phyloP scores from a whole-genome alignment of 2,888 invertebrate genomes.

The Thymelicus acteon region DNA sequence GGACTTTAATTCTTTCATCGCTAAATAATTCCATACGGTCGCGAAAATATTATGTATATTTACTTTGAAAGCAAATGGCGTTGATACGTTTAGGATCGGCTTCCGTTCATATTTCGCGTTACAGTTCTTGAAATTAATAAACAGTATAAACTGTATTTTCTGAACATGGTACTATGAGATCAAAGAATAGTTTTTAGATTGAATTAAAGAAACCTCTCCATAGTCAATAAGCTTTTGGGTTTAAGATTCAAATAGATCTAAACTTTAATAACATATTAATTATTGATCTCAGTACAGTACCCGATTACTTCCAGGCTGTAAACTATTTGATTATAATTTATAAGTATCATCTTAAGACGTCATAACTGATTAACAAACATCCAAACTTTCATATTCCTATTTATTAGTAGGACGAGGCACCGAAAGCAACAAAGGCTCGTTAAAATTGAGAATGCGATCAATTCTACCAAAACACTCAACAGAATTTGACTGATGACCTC shows the following conservation, averaged over 20 bases:
- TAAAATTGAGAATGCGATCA: constrained; percentile 45
- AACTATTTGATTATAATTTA: too few species aligned
- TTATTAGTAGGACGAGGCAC: too few species aligned
- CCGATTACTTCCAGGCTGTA: too few species aligned
- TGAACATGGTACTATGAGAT: constrained; percentile 3
- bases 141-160: constrained; percentile 31
- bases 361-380: too few species aligned
- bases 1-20: constrained; percentile 60
- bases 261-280: too few species aligned
- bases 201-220: too few species aligned
- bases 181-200: not conserved
- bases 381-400: too few species aligned
- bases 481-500: constrained; percentile 72
- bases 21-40: constrained; percentile 61
- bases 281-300: too few species aligned
- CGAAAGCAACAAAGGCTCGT: not conserved
- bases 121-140: constrained; percentile 51
- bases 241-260: too few species aligned
- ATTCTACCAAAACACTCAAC: constrained; percentile 53
- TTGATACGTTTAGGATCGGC: constrained; percentile 70
- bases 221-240: too few species aligned
- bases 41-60: constrained; percentile 68
- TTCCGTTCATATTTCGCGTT: constrained; percentile 68
- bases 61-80: constrained; percentile 71
- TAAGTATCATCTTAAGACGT: too few species aligned